phyloP scores from a whole-genome alignment of 2,113 vertebrate species.

The Opisthocomus hoazin region DNA sequence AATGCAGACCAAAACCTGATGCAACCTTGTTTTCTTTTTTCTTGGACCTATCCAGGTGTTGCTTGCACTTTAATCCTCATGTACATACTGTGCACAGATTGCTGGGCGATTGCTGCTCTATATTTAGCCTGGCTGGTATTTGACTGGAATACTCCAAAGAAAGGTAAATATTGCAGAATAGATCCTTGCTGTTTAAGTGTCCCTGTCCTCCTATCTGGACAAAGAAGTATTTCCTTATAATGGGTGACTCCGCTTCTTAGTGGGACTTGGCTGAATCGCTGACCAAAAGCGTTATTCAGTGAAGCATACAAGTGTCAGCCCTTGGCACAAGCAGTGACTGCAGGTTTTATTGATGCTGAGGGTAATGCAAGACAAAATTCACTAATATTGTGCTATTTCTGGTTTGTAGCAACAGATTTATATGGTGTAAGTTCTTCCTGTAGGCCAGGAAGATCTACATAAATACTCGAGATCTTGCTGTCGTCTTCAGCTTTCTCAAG shows the following conservation, averaged over 20 bases:
- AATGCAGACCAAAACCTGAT: background rate
- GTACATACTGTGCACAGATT: slow-evolving; percentile 93
- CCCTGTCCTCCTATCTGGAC: background rate
- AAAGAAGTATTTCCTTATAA: background rate
- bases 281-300: background rate
- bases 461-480: background rate
- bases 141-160: slow-evolving; percentile 96
- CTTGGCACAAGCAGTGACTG: background rate
- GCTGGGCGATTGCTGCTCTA: slow-evolving; percentile 85
- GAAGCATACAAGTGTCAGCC: background rate
- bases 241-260: background rate
- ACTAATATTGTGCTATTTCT: background rate
- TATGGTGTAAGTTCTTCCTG: background rate
- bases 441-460: background rate
- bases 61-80: slow-evolving; percentile 81
- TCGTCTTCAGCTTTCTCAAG: background rate
- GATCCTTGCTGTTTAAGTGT: background rate
- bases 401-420: background rate
- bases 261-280: background rate
- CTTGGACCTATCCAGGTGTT: slow-evolving; percentile 68
- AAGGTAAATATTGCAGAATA: slow-evolving; percentile 70
- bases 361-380: background rate
- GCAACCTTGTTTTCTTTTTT: background rate
- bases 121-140: slow-evolving; percentile 93
- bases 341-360: background rate